phyloP scores from a whole-genome alignment of 2,797 vertebrate genomes.

The Synaphobranchus kaupii region DNA sequence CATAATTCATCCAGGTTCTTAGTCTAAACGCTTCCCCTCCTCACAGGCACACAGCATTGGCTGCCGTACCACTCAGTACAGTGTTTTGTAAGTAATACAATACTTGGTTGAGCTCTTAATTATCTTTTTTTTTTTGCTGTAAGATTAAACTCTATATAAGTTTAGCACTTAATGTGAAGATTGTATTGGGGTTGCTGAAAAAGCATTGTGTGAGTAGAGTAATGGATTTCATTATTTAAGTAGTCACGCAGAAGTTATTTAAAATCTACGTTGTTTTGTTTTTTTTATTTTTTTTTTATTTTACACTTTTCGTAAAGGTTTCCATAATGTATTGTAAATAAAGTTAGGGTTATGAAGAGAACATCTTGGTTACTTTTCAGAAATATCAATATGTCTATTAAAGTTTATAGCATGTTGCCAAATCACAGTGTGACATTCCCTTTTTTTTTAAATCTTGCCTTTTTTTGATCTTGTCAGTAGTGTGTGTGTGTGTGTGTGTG shows the following conservation, averaged over 20 bases:
- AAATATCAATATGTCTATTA: constrained; percentile 85
- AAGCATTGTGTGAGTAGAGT: constrained; percentile 80
- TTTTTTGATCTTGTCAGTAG: background rate
- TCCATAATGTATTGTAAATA: constrained; percentile 84
- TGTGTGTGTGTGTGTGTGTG: too few relatives aligned
- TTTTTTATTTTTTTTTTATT: background rate
- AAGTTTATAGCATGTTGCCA: constrained; percentile 81
- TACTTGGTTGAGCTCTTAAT: constrained; percentile 64
- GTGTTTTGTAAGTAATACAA: background rate
- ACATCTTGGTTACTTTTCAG: constrained; percentile 70
- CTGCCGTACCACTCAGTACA: background rate
- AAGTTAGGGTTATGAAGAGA: constrained; percentile 75
- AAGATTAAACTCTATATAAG: constrained; percentile 67
- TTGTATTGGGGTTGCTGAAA: constrained; percentile 83
- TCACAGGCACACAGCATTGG: background rate
- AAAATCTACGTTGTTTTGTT: constrained; percentile 78
- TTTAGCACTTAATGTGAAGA: constrained; percentile 88
- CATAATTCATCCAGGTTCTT: background rate
- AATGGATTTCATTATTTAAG: constrained; percentile 82
- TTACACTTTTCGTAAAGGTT: constrained; percentile 75
- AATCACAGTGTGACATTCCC: constrained; percentile 40
- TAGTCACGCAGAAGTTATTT: constrained; percentile 83
- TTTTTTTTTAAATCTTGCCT: background rate
- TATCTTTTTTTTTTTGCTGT: constrained; percentile 75
- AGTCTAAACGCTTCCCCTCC: background rate